Percentiles rank a stretch among this genome's conserved stretches.
These are phyloP conservation scores for Globodera ellingtonae DNA, from an alignment of 1,140 invertebrate species.

Conservation along the genomic window DNA sequence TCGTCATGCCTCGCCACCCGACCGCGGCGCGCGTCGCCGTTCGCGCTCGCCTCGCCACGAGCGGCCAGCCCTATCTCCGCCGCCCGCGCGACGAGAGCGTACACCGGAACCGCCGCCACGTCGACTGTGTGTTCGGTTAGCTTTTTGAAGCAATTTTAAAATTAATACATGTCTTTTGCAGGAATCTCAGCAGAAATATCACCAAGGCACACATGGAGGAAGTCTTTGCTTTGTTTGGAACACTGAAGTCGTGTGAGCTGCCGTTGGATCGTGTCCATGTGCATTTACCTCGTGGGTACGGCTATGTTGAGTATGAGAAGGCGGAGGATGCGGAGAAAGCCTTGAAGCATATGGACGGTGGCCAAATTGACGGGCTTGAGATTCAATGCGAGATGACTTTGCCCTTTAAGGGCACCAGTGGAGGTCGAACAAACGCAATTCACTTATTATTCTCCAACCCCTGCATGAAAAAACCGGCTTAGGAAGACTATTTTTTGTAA, in stretches of 20 bases:
- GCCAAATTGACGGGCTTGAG: slow-evolving; percentile 67
- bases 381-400: slow-evolving; percentile 53
- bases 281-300: slow-evolving; percentile 82
- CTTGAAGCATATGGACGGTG: slow-evolving; percentile 99
- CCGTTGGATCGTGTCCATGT: slow-evolving; percentile 82
- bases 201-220: slow-evolving; percentile 86
- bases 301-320: slow-evolving; percentile 90
- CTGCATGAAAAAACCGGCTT: no score
- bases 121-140: slow-evolving; percentile 31
- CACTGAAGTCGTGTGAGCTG: slow-evolving; percentile 85
- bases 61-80: slow-evolving; percentile 18
- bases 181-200: slow-evolving; percentile 40
- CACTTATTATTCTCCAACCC: no score
- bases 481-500: no score
- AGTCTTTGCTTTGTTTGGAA: slow-evolving; percentile 90
- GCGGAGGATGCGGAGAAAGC: slow-evolving; percentile 94
- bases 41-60: slow-evolving; percentile 37
- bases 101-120: slow-evolving; percentile 23
- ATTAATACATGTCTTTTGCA: neutral
- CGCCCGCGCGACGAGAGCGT: slow-evolving; percentile 3
- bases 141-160: neutral
- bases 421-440: neutral
- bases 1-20: slow-evolving; percentile 27
- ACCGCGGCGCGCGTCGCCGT: slow-evolving; percentile 39
- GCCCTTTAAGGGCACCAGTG: slow-evolving; percentile 7